A percentile compares a stretch with the other conserved stretches of the same genome.
phyloP scores from a whole-genome alignment of 2,797 vertebrate genomes.

The Todus mexicanus region DNA sequence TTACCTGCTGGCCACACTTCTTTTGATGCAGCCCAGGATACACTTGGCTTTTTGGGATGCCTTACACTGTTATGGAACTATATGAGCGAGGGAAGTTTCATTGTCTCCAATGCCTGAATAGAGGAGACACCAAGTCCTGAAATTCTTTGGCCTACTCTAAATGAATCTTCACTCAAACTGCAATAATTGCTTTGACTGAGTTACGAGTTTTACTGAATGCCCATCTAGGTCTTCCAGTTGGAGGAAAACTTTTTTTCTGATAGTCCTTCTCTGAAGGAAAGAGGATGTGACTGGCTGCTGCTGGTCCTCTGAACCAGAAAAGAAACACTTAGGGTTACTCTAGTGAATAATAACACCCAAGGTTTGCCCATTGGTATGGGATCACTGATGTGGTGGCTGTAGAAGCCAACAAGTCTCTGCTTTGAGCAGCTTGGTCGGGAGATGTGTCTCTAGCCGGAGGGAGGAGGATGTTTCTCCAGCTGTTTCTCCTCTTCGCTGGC shows the following conservation, averaged over 20 bases:
- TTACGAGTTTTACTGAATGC: neutral
- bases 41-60: neutral
- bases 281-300: neutral
- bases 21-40: neutral
- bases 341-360: neutral
- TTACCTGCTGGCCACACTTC: no score
- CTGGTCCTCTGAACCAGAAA: neutral
- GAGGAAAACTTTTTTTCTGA: neutral
- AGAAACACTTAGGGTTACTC: neutral
- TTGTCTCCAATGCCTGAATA: neutral
- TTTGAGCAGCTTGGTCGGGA: neutral
- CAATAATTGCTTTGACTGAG: neutral
- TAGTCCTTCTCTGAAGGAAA: neutral
- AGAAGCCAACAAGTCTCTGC: neutral
- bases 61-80: neutral
- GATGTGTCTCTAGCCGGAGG: neutral
- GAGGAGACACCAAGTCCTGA: neutral
- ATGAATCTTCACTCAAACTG: neutral
- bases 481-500: neutral
- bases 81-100: neutral
- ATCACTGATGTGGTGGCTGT: neutral
- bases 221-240: neutral
- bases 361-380: neutral
- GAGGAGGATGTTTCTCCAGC: neutral
- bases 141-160: neutral